Conservation (phyloP, 1,140 invertebrate species). For the Rhopalosiphum padi region DNA sequence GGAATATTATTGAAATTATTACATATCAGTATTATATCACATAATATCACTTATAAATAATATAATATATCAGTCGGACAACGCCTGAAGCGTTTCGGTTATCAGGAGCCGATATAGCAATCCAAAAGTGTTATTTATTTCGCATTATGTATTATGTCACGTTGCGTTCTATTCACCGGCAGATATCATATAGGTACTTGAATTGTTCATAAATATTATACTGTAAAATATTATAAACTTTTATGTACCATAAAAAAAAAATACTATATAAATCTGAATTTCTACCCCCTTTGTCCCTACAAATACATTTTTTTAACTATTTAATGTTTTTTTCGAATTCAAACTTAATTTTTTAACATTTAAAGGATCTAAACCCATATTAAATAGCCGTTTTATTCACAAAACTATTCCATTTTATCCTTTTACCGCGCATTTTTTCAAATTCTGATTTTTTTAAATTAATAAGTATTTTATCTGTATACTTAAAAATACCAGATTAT, state of each 20-base stretch:
- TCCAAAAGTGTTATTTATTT: constrained; percentile 17
- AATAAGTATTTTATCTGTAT: too few species aligned
- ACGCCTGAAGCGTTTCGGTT: background rate
- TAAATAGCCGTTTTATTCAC: too few species aligned
- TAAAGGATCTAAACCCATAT: background rate
- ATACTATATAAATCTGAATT: background rate
- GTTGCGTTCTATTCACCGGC: background rate
- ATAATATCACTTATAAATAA: constrained; percentile 3
- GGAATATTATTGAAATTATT: constrained; percentile 9
- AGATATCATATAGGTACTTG: background rate
- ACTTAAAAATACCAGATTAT: too few species aligned
- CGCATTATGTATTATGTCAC: background rate
- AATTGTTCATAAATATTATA: background rate
- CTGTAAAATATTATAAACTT: background rate
- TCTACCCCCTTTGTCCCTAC: background rate
- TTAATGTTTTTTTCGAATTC: too few species aligned
- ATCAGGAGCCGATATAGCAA: constrained; percentile 7
- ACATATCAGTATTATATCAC: background rate
- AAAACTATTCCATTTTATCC: too few species aligned
- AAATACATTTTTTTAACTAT: background rate
- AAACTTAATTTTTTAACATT: background rate
- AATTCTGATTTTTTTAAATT: background rate
- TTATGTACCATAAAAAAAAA: background rate
- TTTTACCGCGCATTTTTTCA: too few species aligned
- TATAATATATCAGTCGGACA: background rate